Percentiles rank a stretch among this genome's conserved stretches.
These are phyloP conservation scores for Urocitellus parryii DNA, from an alignment of 2,113 vertebrate genomes.

Conservation along the genomic window DNA sequence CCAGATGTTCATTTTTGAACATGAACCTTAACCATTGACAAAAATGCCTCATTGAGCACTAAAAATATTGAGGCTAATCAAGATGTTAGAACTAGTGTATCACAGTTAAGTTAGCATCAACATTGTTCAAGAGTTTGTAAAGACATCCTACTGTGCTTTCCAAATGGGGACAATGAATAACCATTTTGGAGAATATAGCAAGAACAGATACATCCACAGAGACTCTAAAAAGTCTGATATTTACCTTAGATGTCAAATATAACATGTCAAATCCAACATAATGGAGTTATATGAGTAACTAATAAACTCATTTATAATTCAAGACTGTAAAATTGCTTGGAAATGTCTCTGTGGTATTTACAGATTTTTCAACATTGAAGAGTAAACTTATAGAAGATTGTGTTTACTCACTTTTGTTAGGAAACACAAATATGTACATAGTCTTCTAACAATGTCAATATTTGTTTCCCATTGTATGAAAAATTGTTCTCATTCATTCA, in stretches of 20 bases:
- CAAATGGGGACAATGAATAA: constrained; percentile 52
- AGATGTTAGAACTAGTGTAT: not conserved
- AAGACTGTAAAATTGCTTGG: not conserved
- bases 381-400: not conserved
- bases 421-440: not conserved
- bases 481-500: not conserved
- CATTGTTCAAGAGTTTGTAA: constrained; percentile 31
- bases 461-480: not conserved
- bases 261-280: not conserved
- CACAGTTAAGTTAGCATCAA: constrained; percentile 49
- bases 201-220: not conserved
- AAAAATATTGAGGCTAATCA: constrained; percentile 25
- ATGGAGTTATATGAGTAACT: not conserved
- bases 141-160: constrained; percentile 21
- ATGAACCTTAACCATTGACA: constrained; percentile 6
- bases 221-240: constrained; percentile 11
- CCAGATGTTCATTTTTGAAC: not conserved
- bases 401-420: not conserved
- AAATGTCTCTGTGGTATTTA: not conserved
- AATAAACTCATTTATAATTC: not conserved
- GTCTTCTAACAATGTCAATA: not conserved
- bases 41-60: constrained; percentile 46
- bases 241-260: not conserved
- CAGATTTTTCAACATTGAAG: not conserved
- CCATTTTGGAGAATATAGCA: not conserved